Conservation (phyloP, 2,113 vertebrate genomes). For the Pandion haliaetus region DNA sequence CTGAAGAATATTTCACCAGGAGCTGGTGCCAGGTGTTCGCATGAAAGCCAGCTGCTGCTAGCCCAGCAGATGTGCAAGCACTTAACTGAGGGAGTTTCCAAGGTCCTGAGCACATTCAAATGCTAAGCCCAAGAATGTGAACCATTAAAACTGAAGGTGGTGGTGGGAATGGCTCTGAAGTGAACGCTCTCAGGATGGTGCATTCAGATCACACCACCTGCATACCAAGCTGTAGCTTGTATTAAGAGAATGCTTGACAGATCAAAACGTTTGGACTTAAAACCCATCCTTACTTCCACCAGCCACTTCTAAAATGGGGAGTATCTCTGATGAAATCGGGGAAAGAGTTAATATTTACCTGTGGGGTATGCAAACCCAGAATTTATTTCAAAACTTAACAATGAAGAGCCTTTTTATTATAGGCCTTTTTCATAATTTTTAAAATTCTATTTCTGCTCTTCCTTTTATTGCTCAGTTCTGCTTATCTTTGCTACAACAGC, state of each 20-base stretch:
- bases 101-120: not conserved
- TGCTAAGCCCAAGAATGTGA: not conserved
- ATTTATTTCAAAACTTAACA: not conserved
- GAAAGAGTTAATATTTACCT: conserved; percentile 1
- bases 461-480: not conserved
- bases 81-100: not conserved
- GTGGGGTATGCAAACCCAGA: not conserved
- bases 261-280: not conserved
- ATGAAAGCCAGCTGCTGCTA: not conserved
- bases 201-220: not conserved
- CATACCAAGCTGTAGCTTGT: not conserved
- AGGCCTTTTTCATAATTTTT: not conserved
- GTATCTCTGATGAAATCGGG: not conserved
- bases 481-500: conserved; percentile 4
- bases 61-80: not conserved
- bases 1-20: not conserved
- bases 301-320: not conserved
- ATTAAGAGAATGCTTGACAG: not conserved
- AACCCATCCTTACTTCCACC: not conserved
- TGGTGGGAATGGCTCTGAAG: not conserved
- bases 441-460: not conserved
- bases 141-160: not conserved
- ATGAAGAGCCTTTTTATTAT: not conserved
- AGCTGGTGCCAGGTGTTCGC: not conserved
- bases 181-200: not conserved